Evolutionary conservation across 1,140 invertebrate genomes (phyloP), one percentile per base, ranked within the genome.

Genomic region (Macrostomum lignano): DNA sequence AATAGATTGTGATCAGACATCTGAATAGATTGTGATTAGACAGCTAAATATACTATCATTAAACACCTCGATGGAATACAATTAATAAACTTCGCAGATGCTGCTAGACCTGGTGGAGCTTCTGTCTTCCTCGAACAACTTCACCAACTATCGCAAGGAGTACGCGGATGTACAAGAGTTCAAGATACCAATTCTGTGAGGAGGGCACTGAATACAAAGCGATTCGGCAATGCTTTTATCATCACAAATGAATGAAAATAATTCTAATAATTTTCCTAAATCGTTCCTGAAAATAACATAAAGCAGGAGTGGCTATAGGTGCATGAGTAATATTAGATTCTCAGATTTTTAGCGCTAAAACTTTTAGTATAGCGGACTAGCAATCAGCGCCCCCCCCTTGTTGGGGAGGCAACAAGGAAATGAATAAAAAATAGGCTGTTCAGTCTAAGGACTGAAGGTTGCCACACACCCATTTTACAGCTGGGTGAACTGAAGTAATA

Each of bases 101-200:
- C 38, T 62, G 20, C 49, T 44, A 39, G 49, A 49, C 24, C 46
- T 62, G 14, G 61, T 63, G 22, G 55, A 61, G 33, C 45, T 67
- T 6, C 43, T 67, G 13, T 65, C 65, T 7, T 63, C 62, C 32
- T 55, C 55, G 36, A 61, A 61, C 41, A 67, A 67, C 42, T 67
- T 64, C 43, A 57, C 51, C 35, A 58, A 59, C 40, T 67, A 67
- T 44, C 46, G 65, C 38, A 57, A 49, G 55, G 56, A 14, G 49
- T 65, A 34, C 46, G 51, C 36, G 57, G 62, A 26, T 51, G 52
- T 36, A 48, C 38, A 42, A 36, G 55, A 55, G 21, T 65, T 66
- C 42, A 55, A 55, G 37, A 64, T 67, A 36, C 65, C 65, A 5
- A 66, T 66, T 37, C 50, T 66, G 64, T 65, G 50, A 55, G 57